Conservation (phyloP, 2,888 invertebrate genomes). For the Xylota sylvarum region DNA sequence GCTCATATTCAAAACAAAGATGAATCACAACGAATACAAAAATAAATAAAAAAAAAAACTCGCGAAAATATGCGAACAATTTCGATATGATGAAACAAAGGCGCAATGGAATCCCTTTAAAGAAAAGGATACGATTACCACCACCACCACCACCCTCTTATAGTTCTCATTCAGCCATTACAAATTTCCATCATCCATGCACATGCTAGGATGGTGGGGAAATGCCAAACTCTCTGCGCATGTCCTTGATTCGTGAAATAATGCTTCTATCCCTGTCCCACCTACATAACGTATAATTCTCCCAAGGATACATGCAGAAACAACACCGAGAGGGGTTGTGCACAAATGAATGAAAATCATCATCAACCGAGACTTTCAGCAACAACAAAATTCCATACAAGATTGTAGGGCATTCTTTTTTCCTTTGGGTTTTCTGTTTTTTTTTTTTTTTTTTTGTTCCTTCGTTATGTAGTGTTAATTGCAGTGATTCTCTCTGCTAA, state of each 20-base stretch:
- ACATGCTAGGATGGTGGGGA: conserved; percentile 52
- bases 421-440: conserved; percentile 22
- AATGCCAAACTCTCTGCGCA: conserved; percentile 53
- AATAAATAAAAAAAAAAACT: conserved; percentile 24
- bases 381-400: conserved; percentile 43
- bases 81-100: conserved; percentile 76
- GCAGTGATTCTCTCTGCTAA: conserved; percentile 77
- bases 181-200: conserved; percentile 36
- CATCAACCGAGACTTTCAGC: conserved; percentile 60
- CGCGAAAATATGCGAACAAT: conserved; percentile 73
- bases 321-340: conserved; percentile 54
- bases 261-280: conserved; percentile 45
- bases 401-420: conserved; percentile 47
- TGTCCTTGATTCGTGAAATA: conserved; percentile 22
- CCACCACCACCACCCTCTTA: conserved; percentile 9
- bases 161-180: conserved; percentile 66
- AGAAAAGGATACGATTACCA: not conserved
- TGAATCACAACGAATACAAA: conserved; percentile 66
- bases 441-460: conserved; percentile 43
- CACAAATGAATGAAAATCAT: conserved; percentile 75
- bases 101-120: conserved; percentile 64
- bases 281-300: conserved; percentile 27
- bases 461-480: conserved; percentile 77
- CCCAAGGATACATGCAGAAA: conserved; percentile 48
- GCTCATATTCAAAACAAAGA: conserved; percentile 62